A percentile compares a stretch with the other conserved stretches of the same genome.
Conservation (phyloP, 2,888 invertebrate genomes). For the Raillietiella orientalis region DNA sequence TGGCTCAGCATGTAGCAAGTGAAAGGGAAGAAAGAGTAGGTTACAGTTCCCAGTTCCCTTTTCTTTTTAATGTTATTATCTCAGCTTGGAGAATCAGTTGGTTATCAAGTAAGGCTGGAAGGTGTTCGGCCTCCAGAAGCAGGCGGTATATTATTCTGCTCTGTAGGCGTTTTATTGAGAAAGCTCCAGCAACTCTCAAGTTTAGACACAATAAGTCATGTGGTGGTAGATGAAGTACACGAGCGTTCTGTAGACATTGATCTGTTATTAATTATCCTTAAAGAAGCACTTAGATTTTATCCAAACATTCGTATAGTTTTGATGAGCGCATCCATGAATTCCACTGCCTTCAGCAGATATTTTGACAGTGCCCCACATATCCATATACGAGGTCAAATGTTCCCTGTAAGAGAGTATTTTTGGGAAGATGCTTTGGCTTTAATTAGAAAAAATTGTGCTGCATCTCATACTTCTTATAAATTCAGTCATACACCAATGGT, state of each 20-base stretch:
- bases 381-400: background rate
- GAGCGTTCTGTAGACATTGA: conserved; percentile 34
- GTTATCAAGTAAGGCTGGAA: conserved; percentile 22
- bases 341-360: conserved; percentile 23
- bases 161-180: conserved; percentile 24
- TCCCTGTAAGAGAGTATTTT: background rate
- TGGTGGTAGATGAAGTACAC: conserved; percentile 39
- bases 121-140: conserved; percentile 11
- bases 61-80: conserved; percentile 2
- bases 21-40: conserved; percentile 24
- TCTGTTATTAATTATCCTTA: conserved; percentile 21
- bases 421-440: background rate
- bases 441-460: background rate
- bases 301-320: conserved; percentile 22
- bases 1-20: conserved; percentile 26
- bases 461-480: background rate
- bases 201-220: conserved; percentile 20
- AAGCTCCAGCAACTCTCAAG: background rate
- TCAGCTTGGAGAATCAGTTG: conserved; percentile 25
- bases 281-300: conserved; percentile 20
- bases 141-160: conserved; percentile 29
- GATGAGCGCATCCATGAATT: conserved; percentile 39
- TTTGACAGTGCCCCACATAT: conserved; percentile 12
- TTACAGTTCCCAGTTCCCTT: background rate
- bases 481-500: conserved; percentile 5